Evolutionary conservation across 2,888 invertebrate species (phyloP).

Genomic region (Cataglyphis cursor): DNA sequence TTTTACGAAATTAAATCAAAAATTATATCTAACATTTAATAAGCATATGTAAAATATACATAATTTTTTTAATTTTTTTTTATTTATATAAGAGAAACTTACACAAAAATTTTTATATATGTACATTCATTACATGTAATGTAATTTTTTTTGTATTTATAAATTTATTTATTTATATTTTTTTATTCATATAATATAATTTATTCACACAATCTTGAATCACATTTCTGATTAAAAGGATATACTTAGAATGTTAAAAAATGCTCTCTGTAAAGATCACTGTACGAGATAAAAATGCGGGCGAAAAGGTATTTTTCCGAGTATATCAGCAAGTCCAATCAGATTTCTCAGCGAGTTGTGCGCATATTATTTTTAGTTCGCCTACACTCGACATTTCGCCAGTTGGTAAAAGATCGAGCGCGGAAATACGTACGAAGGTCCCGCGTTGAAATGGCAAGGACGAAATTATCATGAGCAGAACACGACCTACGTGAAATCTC

Average conservation of each 20-base stretch:
- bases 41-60: neutral
- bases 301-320: conserved; percentile 13
- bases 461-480: conserved; percentile 38
- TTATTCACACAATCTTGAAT: neutral
- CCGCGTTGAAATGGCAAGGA: conserved; percentile 46
- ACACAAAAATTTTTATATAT: neutral
- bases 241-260: conserved; percentile 2
- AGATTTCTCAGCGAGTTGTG: conserved; percentile 16
- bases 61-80: neutral
- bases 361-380: conserved; percentile 42
- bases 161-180: neutral
- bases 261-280: neutral
- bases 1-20: neutral
- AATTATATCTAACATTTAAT: neutral
- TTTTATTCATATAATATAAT: neutral
- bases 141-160: neutral
- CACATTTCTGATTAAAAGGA: neutral
- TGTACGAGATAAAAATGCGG: conserved; percentile 25
- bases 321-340: conserved; percentile 46
- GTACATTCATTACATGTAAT: neutral
- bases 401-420: conserved; percentile 11
- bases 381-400: conserved; percentile 38
- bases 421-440: conserved; percentile 35
- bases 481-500: conserved; percentile 15
- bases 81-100: neutral